Percentiles rank a stretch among this genome's conserved stretches.
These are phyloP conservation scores for Chamaea fasciata DNA, from an alignment of 2,113 vertebrate genomes.

Conservation along the genomic window DNA sequence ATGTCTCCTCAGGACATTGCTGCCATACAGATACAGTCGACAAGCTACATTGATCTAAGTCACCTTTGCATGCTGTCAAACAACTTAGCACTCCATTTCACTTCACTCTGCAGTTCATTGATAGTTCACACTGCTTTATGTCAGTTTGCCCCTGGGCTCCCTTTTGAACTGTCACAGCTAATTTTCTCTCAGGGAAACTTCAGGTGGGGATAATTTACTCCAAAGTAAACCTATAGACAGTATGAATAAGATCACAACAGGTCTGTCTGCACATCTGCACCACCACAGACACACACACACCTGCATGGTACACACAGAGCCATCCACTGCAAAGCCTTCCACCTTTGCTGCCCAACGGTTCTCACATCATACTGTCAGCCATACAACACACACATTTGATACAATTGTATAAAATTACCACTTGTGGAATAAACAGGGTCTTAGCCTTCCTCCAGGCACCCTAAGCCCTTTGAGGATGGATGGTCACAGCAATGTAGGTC, in stretches of 20 bases:
- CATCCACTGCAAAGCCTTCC: neutral
- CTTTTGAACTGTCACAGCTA: neutral
- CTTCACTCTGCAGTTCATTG: neutral
- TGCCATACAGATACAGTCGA: neutral
- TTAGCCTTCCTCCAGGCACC: neutral
- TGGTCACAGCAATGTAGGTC: neutral
- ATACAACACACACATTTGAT: neutral
- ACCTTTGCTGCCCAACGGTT: neutral
- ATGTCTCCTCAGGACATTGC: neutral
- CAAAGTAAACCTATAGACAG: neutral
- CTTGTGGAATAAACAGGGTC: neutral
- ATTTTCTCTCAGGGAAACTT: neutral
- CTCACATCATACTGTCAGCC: neutral
- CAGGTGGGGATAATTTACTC: neutral
- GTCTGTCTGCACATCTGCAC: neutral
- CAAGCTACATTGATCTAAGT: neutral
- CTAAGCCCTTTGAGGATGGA: neutral
- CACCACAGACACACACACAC: accelerated
- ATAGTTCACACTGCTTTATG: neutral
- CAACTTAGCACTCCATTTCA: neutral
- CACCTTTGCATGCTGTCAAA: conserved; percentile 16
- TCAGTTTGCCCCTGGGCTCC: neutral
- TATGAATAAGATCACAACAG: neutral
- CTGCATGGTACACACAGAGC: neutral
- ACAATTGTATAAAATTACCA: neutral